phyloP scores from a whole-genome alignment of 1,140 invertebrate species.

The Orius laevigatus region DNA sequence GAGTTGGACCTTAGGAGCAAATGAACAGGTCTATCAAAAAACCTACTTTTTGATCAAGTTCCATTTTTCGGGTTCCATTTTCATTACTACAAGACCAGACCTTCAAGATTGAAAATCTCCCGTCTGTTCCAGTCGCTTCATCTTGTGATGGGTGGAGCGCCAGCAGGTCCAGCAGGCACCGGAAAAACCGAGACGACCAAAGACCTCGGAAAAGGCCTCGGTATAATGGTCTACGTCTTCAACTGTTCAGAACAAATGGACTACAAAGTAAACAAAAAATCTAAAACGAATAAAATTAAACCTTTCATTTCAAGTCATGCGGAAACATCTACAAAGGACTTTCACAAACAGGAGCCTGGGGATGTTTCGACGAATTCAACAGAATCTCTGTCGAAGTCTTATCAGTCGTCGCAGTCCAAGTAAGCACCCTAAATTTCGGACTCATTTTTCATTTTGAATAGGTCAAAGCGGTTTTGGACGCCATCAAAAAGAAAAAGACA shows the following conservation, averaged over 20 bases:
- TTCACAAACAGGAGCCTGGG: constrained; percentile 83
- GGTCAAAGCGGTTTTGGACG: constrained; percentile 65
- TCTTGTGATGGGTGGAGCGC: constrained; percentile 80
- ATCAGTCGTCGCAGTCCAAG: constrained; percentile 78
- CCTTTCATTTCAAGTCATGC: constrained; percentile 38
- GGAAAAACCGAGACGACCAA: constrained; percentile 87
- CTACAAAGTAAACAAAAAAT: constrained; percentile 45
- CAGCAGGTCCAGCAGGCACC: constrained; percentile 61
- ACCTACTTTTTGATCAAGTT: too few species aligned
- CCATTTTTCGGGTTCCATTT: too few species aligned
- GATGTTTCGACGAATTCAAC: constrained; percentile 92
- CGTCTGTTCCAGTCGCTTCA: too few species aligned
- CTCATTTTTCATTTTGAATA: background rate
- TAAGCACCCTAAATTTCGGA: background rate
- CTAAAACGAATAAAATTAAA: background rate
- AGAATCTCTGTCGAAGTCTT: constrained; percentile 82
- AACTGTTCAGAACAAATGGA: constrained; percentile 96
- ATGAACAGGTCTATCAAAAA: too few species aligned
- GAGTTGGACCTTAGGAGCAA: too few species aligned
- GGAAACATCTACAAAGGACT: constrained; percentile 86
- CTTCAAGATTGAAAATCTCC: too few species aligned
- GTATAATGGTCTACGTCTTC: constrained; percentile 89
- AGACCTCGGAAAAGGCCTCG: constrained; percentile 76
- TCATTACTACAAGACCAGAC: too few species aligned
- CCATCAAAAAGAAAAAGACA: constrained; percentile 61